These are phyloP conservation scores for Platycercus adscitus DNA, from an alignment of 2,113 vertebrate genomes.

Conservation along the genomic window DNA sequence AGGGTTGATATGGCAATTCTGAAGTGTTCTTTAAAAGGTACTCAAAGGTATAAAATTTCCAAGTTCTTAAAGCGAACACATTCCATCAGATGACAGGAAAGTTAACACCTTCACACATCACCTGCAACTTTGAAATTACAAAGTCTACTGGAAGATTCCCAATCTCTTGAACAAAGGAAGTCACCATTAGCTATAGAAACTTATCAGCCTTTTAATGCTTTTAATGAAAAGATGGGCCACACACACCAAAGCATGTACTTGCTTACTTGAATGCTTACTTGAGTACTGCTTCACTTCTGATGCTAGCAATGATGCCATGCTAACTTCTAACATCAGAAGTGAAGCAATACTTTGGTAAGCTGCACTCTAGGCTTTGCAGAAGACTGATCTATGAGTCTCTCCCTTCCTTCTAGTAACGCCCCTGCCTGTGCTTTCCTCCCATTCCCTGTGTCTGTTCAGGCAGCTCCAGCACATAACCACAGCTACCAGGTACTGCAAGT, in stretches of 20 bases:
- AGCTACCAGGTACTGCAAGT: not conserved
- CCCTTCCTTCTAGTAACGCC: not conserved
- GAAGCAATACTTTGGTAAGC: not conserved
- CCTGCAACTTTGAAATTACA: not conserved
- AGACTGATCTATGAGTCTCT: not conserved
- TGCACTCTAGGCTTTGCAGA: not conserved
- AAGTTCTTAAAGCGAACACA: not conserved
- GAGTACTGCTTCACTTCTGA: not conserved
- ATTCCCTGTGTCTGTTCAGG: not conserved
- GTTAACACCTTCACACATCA: not conserved
- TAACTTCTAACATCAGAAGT: not conserved
- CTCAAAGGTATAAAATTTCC: not conserved
- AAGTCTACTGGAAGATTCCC: not conserved
- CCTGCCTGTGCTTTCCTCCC: not conserved
- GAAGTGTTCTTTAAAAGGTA: not conserved
- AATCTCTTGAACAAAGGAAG: not conserved
- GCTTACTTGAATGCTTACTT: not conserved
- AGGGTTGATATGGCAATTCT: not conserved
- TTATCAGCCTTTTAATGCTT: not conserved
- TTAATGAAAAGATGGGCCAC: not conserved
- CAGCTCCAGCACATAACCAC: not conserved
- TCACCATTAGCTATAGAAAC: not conserved
- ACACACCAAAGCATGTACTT: not conserved
- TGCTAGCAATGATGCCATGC: not conserved
- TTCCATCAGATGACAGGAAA: not conserved